Percentiles rank a stretch among this genome's conserved stretches.
Evolutionary conservation across 2,113 vertebrate species (phyloP).

Genomic region (Ramphastos sulfuratus): DNA sequence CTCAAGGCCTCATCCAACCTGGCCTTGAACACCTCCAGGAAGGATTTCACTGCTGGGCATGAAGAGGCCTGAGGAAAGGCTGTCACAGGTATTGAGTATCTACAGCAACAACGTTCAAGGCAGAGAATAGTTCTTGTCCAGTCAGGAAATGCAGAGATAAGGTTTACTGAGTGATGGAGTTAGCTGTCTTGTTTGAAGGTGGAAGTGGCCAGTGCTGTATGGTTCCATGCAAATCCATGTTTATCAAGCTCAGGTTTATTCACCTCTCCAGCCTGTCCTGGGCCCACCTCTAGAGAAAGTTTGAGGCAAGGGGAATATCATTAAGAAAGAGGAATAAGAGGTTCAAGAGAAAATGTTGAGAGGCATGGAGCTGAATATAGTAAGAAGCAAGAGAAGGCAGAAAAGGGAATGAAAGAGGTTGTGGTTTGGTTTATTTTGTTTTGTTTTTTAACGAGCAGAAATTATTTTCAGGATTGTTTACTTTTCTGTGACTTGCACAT

Average conservation of each 20-base stretch:
- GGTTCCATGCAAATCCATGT: not conserved
- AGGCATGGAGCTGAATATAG: not conserved
- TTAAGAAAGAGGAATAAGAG: not conserved
- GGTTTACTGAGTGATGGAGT: not conserved
- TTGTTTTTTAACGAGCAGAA: not conserved
- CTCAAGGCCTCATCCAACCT: too few relatives aligned
- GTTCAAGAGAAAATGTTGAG: not conserved
- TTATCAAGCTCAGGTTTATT: not conserved
- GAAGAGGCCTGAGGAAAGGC: not conserved
- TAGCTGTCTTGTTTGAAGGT: not conserved
- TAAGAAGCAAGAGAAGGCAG: not conserved
- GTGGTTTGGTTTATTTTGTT: not conserved
- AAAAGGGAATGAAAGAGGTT: not conserved
- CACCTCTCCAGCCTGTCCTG: not conserved
- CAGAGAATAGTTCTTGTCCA: not conserved
- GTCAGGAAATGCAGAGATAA: not conserved
- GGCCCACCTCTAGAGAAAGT: not conserved
- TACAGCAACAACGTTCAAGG: not conserved
- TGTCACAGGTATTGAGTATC: not conserved
- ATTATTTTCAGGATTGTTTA: not conserved
- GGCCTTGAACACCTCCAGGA: too few relatives aligned
- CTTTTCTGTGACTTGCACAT: not conserved
- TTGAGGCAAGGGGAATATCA: not conserved
- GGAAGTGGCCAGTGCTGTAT: not conserved
- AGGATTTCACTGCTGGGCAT: not conserved